Base-by-base conservation (phyloP, 1,140 invertebrate genomes). In the Tetranychus urticae region DNA sequence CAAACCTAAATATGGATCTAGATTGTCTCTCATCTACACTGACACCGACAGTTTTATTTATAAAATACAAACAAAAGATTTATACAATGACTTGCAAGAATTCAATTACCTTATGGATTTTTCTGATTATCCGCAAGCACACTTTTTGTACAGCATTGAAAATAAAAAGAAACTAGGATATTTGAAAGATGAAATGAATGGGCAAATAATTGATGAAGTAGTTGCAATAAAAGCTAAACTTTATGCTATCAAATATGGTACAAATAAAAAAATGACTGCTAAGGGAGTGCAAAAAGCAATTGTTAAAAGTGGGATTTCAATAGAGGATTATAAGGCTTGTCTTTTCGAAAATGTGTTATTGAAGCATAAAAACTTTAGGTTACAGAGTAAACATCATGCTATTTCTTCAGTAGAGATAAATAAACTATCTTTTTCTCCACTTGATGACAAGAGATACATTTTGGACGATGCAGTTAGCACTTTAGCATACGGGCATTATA, bases 81-180 rank as follows among this genome's bases (percentile, higher is more conserved):
- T 68, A 39, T 66, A 67, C 60, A 8, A 36, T 37, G 60, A 63
- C 60, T 62, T 67, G 61, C 57, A 62, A 64, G 36, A 48, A 47
- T 62, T 64, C 33, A 61, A 59, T 56, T 39, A 65, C 33, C 31
- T 45, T 10, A 65, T 67, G 3, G 66, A 66, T 36, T 61, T 61
- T 1, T 68, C 50, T 48, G 56, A 67, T 62, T 67, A 67, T 63
- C n/a, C 34, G 56, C 47, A 67, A 64, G 50, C 64, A 12, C 48
- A 63, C 63, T 61, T 12, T 0, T 35, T 64, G 61, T 52, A 52
- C n/a, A 14, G 33, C 68, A 8, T 65, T 54, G 10, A 70, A 50
- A 76, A 76, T 65, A 75, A 74, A 66, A 77, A 78, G 64, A 69
- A 74, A 5, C 35, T 74, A 3, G 74, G 75, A 10, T 71, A 74